Evolutionary conservation across 2,888 invertebrate genomes (phyloP).

Genomic region (Metallyticus violacea): DNA sequence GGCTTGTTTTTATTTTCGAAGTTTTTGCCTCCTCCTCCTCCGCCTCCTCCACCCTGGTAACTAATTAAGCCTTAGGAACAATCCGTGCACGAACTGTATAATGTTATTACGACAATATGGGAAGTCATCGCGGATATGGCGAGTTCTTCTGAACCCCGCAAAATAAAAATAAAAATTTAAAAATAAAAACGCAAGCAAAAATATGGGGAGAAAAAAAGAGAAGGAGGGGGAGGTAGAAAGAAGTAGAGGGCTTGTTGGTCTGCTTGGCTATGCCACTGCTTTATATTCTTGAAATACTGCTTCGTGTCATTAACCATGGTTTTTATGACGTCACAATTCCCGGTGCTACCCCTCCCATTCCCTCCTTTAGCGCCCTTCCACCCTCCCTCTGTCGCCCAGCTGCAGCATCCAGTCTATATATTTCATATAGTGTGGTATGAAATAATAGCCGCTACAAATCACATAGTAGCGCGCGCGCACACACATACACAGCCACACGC

Average conservation of each 20-base stretch:
- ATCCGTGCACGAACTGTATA: neutral
- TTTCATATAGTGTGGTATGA: constrained; percentile 15
- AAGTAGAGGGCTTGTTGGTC: neutral
- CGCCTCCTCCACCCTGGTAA: neutral
- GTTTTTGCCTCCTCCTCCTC: neutral
- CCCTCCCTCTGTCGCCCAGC: neutral
- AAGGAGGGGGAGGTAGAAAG: neutral
- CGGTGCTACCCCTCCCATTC: neutral
- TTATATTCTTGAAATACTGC: neutral
- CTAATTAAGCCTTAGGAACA: neutral
- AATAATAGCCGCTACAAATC: constrained; percentile 25
- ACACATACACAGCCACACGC: neutral
- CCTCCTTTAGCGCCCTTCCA: neutral
- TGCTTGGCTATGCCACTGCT: neutral
- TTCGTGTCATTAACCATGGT: constrained; percentile 8
- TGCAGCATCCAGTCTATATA: neutral
- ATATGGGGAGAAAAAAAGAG: neutral
- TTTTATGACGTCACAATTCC: constrained; percentile 17
- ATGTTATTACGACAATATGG: neutral
- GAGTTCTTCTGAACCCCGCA: neutral
- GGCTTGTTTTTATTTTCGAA: neutral
- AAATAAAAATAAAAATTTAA: too few species aligned
- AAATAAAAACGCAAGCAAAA: neutral
- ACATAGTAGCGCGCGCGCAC: neutral
- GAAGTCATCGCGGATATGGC: neutral